Conservation (phyloP, 2,888 invertebrate genomes). For the Papilio protenor region DNA sequence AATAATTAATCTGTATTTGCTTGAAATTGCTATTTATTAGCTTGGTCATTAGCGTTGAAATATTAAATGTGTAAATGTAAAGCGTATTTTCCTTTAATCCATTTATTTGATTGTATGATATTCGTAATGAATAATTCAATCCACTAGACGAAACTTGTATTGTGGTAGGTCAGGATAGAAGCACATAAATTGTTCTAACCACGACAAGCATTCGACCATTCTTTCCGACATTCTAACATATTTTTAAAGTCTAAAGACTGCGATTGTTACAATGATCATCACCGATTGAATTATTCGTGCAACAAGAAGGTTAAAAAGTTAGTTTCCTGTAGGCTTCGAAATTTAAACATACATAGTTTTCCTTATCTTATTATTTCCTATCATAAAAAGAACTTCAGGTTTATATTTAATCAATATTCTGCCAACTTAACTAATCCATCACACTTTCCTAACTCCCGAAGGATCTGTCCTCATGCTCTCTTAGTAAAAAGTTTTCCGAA, state of each 20-base stretch:
- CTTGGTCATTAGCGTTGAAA: background rate
- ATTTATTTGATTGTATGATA: background rate
- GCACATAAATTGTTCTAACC: background rate
- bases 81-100: background rate
- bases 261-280: too few relatives aligned
- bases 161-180: conserved; percentile 9
- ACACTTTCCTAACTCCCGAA: conserved; percentile 8
- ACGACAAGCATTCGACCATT: background rate
- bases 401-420: conserved; percentile 2
- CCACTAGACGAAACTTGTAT: background rate
- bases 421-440: conserved; percentile 4
- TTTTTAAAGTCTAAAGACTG: background rate
- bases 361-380: background rate
- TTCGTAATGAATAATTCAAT: conserved; percentile 3
- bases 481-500: conserved; percentile 21
- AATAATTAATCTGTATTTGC: background rate
- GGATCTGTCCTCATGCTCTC: conserved; percentile 16
- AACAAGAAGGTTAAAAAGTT: too few relatives aligned
- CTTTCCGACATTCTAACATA: background rate
- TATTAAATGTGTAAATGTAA: background rate
- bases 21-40: background rate
- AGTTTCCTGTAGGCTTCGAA: too few relatives aligned
- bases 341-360: background rate
- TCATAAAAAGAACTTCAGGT: background rate
- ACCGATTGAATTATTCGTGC: too few relatives aligned